Evolutionary conservation across 2,797 vertebrate genomes (phyloP), one percentile per base, ranked within the genome.

Genomic region (Lerista edwardsae): DNA sequence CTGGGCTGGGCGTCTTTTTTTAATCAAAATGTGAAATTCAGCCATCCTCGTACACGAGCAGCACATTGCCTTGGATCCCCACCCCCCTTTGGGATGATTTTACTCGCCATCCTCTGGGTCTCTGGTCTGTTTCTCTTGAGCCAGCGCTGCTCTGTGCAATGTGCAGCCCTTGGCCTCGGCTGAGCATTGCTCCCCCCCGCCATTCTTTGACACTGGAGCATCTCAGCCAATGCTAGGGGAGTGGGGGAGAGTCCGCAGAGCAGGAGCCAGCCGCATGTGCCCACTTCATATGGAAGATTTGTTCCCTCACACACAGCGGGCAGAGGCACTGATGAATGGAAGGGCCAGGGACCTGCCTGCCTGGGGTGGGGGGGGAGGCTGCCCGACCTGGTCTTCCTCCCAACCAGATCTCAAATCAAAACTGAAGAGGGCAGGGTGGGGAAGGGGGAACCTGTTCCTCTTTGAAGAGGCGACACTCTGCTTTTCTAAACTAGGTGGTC

Each of bases 11-110:
- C 57, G n/a, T 34, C n/a, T 11, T 23, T 6, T 21, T 85, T 41
- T 74, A 85, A 79, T 72, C 36, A 57, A 65, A 73, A 41, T 41
- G 76, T 65, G 47, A 73, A 74, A 55, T 41, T 27, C 44, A 65
- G 19, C 69, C 34, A 19, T 36, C 27, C 31, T 19, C 3, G 12
- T 31, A 79, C 34, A 74, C 27, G 34, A 8, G 36, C 29, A 14
- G 31, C 14, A 36, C 19, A 19, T 9, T 11, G 23, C 19, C 27
- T 4, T 8, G 1, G 3, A 25, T 72, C 36, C 31, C 19, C 1
- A 6, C 11, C 23, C 14, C 67, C 68, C 39, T 9, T 17, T 17
- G 15, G 29, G 65, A n/a, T 7, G 23, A 4, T 34, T 51, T 21
- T 51, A 41, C 67, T 29, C 29, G 17, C 4, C 25, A 17, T 1